phyloP scores from a whole-genome alignment of 2,113 vertebrate species.

The Aspiorhynchus laticeps region DNA sequence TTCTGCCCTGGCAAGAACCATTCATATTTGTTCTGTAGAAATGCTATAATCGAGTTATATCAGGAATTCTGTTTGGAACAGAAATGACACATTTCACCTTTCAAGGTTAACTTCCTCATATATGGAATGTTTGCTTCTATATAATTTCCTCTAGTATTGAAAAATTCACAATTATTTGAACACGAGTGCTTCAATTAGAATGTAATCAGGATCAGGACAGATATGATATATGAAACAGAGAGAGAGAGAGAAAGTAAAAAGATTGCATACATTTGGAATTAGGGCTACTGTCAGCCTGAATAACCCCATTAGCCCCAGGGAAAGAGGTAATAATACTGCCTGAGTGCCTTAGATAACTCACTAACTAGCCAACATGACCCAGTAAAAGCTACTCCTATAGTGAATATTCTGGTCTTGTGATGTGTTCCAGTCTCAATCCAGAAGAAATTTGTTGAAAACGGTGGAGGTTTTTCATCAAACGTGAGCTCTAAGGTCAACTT shows the following conservation, averaged over 20 bases:
- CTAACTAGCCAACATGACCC: slow-evolving; percentile 11
- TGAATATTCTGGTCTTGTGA: not conserved
- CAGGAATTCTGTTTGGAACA: not conserved
- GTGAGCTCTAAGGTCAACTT: slow-evolving; percentile 23
- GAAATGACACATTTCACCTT: not conserved
- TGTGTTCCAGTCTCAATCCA: not conserved
- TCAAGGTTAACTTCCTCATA: not conserved
- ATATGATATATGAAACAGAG: not conserved
- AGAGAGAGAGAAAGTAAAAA: not conserved
- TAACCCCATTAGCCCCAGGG: slow-evolving; percentile 32
- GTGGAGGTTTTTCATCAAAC: not conserved
- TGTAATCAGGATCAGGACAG: slow-evolving; percentile 25
- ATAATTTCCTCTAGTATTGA: not conserved
- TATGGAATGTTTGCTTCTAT: not conserved
- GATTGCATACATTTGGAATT: not conserved
- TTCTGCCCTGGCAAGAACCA: not conserved
- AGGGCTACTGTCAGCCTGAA: slow-evolving; percentile 18
- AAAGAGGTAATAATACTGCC: slow-evolving; percentile 18
- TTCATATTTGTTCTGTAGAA: not conserved
- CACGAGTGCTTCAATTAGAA: slow-evolving; percentile 1
- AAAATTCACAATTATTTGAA: not conserved
- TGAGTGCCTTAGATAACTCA: slow-evolving; percentile 5
- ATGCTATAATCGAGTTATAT: not conserved
- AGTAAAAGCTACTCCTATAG: slow-evolving; percentile 1
- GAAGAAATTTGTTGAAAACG: not conserved